Evolutionary conservation across 2,888 invertebrate genomes (phyloP).

Genomic region (Tribolium freemani): DNA sequence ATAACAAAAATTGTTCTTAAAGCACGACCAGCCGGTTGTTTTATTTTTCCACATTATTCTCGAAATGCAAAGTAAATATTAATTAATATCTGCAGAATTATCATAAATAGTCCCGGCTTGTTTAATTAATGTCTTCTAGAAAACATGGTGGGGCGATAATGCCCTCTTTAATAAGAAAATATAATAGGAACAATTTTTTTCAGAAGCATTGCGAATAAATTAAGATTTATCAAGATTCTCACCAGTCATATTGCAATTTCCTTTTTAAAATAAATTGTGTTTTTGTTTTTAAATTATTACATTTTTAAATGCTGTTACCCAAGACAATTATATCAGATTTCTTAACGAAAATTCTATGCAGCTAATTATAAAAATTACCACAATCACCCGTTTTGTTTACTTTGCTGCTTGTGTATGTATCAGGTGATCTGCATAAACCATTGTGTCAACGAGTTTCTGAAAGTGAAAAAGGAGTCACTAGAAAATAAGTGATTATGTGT

Average conservation of each 20-base stretch:
- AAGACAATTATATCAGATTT: slow-evolving; percentile 20
- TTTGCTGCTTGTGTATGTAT: slow-evolving; percentile 6
- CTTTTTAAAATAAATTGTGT: slow-evolving; percentile 14
- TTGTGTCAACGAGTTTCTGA: slow-evolving; percentile 1
- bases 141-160: not conserved
- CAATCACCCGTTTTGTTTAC: slow-evolving; percentile 5
- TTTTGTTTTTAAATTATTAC: slow-evolving; percentile 14
- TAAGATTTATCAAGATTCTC: slow-evolving; percentile 25
- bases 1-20: too few relatives aligned
- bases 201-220: slow-evolving; percentile 2
- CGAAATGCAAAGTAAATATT: slow-evolving; percentile 3
- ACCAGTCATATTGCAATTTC: slow-evolving; percentile 24
- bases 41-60: not conserved
- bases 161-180: not conserved
- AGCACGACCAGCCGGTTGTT: not conserved
- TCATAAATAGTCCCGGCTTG: not conserved
- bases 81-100: not conserved
- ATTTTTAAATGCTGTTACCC: slow-evolving; percentile 17
- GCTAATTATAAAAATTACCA: slow-evolving; percentile 8
- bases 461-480: too few relatives aligned
- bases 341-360: slow-evolving; percentile 7
- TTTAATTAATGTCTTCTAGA: slow-evolving; percentile 11
- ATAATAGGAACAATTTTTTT: not conserved
- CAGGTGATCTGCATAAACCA: not conserved
- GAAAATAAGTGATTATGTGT: not conserved